Evolutionary conservation across 2,888 invertebrate genomes (phyloP), one percentile per base, ranked within the genome.

Genomic region (Hofmannophila pseudospretella): DNA sequence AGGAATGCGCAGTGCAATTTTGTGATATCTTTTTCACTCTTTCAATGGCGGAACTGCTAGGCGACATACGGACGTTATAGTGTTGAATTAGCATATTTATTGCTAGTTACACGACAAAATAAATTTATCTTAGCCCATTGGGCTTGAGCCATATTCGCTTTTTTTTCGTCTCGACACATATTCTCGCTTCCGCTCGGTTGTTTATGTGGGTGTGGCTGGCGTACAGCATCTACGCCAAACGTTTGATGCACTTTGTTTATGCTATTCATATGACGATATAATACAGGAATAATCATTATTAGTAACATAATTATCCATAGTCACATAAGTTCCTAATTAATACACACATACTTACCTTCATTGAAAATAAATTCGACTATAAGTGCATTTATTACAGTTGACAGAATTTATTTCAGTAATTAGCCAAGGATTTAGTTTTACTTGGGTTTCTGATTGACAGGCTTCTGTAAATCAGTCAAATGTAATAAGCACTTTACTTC

Each of bases 11-110:
- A 81, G 80, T 85, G 84, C 80, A 85, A 85, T 84, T 81, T 75
- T 71, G 79, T 78, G 82, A 84, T 82, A 81, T 85, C 84, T 86
- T 85, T 85, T 85, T 82, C 81, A 78, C 80, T 82, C 78, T 78
- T 78, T 78, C 78, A 73, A 75, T 74, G 74, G 71, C 60, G 62
- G 61, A 65, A 65, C 59, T 61, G 63, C 67, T 68, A 71, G 81
- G 80, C 84, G 82, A 84, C 85, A 82, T 85, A 84, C 78, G 84
- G 85, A 74, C 79, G 81, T 73, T 82, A 82, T 82, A 80, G 80
- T 76, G 74, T 75, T 66, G 72, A 79, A 84, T 86, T 86, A 80
- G 77, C 85, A 85, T 85, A 85, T 85, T 85, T 85, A 86, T 85
- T 81, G 78, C 73, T 81, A 74, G 79, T 81, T 76, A 79, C 72